Base-by-base conservation (phyloP, 2,797 vertebrate species). In the Dryobates pubescens region DNA sequence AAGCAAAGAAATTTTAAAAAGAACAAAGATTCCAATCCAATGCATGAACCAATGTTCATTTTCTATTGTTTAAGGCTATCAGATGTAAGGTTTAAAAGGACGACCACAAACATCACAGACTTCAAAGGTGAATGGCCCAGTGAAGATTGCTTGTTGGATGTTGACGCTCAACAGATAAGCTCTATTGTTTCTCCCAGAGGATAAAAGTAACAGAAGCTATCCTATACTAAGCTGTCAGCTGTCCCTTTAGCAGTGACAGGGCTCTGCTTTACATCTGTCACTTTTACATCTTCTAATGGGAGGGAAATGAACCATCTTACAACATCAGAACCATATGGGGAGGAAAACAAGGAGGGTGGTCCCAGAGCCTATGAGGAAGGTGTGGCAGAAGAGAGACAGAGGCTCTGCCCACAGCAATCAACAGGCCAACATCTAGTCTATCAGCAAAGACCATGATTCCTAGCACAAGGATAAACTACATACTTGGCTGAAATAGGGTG, bases 381-480 rank as follows among this genome's bases (percentile, higher is more conserved):
- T 32, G 43, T n/a, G 7, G 18, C 36, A 71, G 70, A 13, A 78
- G 16, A 43, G 12, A 74, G 32, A 19, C 45, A 86, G 63, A 75
- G 54, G 17, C 27, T 59, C 3, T 1, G 9, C 30, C 32, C 43
- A 8, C 6, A 9, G 32, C 38, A 34, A 62, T 14, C 54, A 63
- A 30, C 27, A 67, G 63, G 32, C 14, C 56, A 65, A 29, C 8
- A 32, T 27, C 38, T 54, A 41, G 22, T 58, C 71, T 72, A 9
- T 36, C 41, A 43, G 22, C 63, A 58, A 78, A 63, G 16, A 74
- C 9, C 59, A 72, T 2, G 0, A 47, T 41, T 72, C 64, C 69
- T 18, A 7, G 53, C 20, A 15, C 2, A 1, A 9, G 47, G 8
- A 38, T 57, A 3, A 76, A 59, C 51, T 41, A 22, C 1, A 0